Conservation (phyloP, 2,888 invertebrate species). For the Sinelater perroti region DNA sequence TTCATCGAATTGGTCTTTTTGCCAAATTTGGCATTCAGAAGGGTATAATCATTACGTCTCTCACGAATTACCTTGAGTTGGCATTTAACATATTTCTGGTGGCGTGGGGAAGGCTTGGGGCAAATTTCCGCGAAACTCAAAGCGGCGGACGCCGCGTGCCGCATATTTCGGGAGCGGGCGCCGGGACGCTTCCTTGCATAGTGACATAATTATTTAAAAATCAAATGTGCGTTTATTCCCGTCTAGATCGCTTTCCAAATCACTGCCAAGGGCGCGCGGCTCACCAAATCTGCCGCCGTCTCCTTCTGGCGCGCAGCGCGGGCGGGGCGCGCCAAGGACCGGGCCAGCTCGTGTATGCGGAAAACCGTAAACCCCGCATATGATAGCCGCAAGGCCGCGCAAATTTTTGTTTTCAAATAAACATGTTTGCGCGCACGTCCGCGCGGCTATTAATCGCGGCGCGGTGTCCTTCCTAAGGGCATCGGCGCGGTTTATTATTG, state of each 20-base stretch:
- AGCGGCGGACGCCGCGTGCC: no score
- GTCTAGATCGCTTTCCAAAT: conserved; percentile 15
- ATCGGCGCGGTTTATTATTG: neutral
- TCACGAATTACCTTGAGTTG: no score
- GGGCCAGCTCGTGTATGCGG: conserved; percentile 1
- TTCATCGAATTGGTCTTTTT: no score
- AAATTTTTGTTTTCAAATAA: conserved; percentile 22
- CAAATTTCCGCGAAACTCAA: no score
- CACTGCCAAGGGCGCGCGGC: conserved; percentile 27
- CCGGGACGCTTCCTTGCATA: neutral
- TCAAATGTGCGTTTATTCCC: no score
- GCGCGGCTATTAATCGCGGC: conserved; percentile 1
- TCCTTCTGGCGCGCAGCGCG: neutral
- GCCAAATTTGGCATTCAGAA: no score
- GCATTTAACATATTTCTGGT: no score
- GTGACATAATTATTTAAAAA: neutral
- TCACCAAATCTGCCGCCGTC: conserved; percentile 9
- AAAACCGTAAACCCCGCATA: conserved; percentile 23
- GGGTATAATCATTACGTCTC: no score
- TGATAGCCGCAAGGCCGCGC: conserved; percentile 25
- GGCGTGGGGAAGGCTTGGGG: no score
- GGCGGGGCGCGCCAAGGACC: no score
- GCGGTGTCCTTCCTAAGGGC: conserved; percentile 1
- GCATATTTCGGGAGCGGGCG: conserved; percentile 16
- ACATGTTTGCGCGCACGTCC: conserved; percentile 23